Percentiles rank a stretch among this genome's conserved stretches.
Evolutionary conservation across 2,888 invertebrate genomes (phyloP).

Genomic region (Eupithecia insigniata): DNA sequence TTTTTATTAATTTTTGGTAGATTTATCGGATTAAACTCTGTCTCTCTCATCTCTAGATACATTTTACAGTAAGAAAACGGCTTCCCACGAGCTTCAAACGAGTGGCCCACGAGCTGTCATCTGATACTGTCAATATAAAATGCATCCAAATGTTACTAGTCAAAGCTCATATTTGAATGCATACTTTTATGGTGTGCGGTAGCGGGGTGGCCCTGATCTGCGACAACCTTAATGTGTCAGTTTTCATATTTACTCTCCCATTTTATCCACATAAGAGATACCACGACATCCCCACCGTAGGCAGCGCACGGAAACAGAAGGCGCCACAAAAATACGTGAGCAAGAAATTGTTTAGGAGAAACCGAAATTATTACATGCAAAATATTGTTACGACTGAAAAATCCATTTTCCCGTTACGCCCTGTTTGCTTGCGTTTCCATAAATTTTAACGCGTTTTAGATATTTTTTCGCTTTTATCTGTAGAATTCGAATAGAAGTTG

Average conservation of each 20-base stretch:
- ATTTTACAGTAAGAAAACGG: no score
- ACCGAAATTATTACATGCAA: constrained; percentile 41
- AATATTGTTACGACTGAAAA: constrained; percentile 48
- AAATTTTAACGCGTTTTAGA: constrained; percentile 54
- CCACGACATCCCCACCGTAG: constrained; percentile 14
- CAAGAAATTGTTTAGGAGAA: constrained; percentile 37
- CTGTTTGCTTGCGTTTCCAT: constrained; percentile 47
- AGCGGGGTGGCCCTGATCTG: no score
- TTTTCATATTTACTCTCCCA: background rate
- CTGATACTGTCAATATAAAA: no score
- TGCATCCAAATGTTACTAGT: no score
- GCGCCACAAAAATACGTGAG: constrained; percentile 32
- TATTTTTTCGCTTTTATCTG: constrained; percentile 43
- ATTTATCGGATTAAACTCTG: no score
- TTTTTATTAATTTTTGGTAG: no score
- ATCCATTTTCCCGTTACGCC: constrained; percentile 43
- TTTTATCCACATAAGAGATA: constrained; percentile 6
- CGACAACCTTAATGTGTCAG: no score
- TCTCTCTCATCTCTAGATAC: no score
- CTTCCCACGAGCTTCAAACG: no score
- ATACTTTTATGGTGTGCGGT: no score
- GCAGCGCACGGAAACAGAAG: constrained; percentile 4
- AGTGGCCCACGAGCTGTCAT: no score
- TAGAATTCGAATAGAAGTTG: background rate
- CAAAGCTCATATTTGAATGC: no score